A percentile compares a stretch with the other conserved stretches of the same genome.
These are phyloP conservation scores for Babyrousa celebensis DNA, from an alignment of 2,797 vertebrate species.

Conservation along the genomic window DNA sequence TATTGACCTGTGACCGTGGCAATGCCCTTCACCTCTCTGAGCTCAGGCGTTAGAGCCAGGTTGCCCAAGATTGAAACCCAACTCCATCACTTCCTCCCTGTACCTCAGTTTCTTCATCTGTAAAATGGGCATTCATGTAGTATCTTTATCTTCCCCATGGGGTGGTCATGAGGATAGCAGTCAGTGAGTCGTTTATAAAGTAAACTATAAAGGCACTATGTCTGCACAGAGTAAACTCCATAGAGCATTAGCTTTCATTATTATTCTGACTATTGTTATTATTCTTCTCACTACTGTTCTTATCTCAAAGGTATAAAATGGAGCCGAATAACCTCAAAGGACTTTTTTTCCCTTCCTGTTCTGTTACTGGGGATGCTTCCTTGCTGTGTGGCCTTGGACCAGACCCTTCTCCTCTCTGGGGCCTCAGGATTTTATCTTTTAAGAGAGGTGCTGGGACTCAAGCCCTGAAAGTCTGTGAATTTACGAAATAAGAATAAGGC, in stretches of 20 bases:
- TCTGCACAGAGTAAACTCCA: background rate
- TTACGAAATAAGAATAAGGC: background rate
- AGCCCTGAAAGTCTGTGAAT: background rate
- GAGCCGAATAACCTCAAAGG: background rate
- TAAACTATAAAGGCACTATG: background rate
- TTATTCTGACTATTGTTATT: background rate
- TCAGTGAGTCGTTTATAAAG: background rate
- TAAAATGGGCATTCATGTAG: background rate
- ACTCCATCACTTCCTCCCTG: background rate
- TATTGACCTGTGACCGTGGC: background rate
- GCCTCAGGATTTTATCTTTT: background rate
- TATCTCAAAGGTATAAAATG: background rate
- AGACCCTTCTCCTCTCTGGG: background rate
- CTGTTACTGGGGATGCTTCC: background rate
- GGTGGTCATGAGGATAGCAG: background rate
- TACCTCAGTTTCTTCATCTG: slow-evolving; percentile 11
- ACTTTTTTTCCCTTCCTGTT: background rate
- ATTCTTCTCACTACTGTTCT: background rate
- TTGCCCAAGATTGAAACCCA: background rate
- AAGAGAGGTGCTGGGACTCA: background rate
- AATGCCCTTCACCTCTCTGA: background rate
- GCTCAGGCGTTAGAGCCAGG: background rate
- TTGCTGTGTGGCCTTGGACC: background rate
- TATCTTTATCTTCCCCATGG: background rate
- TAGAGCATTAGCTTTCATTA: background rate